Evolutionary conservation across 2,888 invertebrate species (phyloP).

Genomic region (Lissonota sp.): DNA sequence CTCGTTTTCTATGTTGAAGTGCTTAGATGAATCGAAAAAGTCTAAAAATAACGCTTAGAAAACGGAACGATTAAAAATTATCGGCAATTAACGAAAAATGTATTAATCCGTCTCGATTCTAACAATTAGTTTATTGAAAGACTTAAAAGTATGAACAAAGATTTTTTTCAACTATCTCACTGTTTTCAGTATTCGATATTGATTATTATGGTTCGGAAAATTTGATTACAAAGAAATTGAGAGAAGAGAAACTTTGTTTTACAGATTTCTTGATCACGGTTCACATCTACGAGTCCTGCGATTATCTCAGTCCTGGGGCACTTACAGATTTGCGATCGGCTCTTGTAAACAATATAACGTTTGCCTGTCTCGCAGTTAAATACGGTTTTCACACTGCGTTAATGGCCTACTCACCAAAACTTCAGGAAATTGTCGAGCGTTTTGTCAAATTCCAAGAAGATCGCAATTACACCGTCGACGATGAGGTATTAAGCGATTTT

Average conservation of each 20-base stretch:
- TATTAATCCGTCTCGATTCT: too few species aligned
- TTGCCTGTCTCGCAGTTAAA: slow-evolving; percentile 95
- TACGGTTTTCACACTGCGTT: slow-evolving; percentile 93
- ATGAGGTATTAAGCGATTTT: slow-evolving; percentile 85
- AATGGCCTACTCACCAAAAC: slow-evolving; percentile 84
- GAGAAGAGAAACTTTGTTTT: slow-evolving; percentile 51
- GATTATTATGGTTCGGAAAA: background rate
- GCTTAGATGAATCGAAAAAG: too few species aligned
- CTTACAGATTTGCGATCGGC: slow-evolving; percentile 97
- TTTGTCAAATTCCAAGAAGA: slow-evolving; percentile 88
- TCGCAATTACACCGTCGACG: slow-evolving; percentile 87
- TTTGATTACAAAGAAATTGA: background rate
- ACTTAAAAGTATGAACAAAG: too few species aligned
- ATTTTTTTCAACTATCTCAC: background rate
- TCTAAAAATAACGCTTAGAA: too few species aligned
- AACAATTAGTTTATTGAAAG: too few species aligned
- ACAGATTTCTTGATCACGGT: slow-evolving; percentile 94
- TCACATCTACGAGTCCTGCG: slow-evolving; percentile 92
- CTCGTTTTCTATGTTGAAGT: too few species aligned
- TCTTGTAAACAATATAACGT: slow-evolving; percentile 97
- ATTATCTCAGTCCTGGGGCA: slow-evolving; percentile 91
- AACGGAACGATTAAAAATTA: too few species aligned
- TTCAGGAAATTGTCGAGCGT: slow-evolving; percentile 86
- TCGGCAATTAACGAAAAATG: too few species aligned
- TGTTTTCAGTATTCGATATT: background rate